phyloP scores from a whole-genome alignment of 1,140 invertebrate genomes.

The Drosophila parvula region DNA sequence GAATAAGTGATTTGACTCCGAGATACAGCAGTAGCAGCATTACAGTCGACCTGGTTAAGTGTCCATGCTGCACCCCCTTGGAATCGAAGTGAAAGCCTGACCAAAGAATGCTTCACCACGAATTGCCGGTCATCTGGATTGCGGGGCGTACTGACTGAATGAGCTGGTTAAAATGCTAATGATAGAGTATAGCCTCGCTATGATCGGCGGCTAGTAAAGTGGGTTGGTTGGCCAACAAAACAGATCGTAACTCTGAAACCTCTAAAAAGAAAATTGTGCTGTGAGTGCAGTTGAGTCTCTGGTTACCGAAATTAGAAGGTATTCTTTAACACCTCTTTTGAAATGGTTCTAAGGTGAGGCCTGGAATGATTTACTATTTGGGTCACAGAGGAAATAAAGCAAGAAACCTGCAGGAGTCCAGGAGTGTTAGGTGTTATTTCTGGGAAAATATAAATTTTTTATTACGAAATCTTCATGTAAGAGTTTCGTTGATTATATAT shows the following conservation, averaged over 20 bases:
- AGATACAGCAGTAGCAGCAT: slow-evolving; percentile 33
- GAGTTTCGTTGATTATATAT: background rate
- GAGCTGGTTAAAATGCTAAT: slow-evolving; percentile 49
- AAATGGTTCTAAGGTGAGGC: background rate
- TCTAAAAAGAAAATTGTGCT: slow-evolving; percentile 11
- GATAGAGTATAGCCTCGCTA: slow-evolving; percentile 21
- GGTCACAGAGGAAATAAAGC: background rate
- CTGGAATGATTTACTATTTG: no score
- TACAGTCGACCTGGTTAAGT: slow-evolving; percentile 20
- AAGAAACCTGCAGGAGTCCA: no score
- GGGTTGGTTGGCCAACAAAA: slow-evolving; percentile 19
- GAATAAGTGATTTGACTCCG: slow-evolving; percentile 26
- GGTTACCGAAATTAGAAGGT: slow-evolving; percentile 6
- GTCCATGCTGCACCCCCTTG: slow-evolving; percentile 6
- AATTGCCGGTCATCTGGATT: slow-evolving; percentile 40
- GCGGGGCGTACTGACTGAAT: slow-evolving; percentile 26
- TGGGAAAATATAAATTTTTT: no score
- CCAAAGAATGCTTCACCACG: slow-evolving; percentile 21
- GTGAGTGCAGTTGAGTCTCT: background rate
- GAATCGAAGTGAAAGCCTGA: slow-evolving; percentile 25
- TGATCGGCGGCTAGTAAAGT: slow-evolving; percentile 7
- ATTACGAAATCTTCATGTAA: background rate
- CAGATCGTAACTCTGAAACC: slow-evolving; percentile 34
- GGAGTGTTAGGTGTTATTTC: background rate
- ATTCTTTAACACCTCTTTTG: slow-evolving; percentile 16